Percentiles rank a stretch among this genome's conserved stretches.
phyloP scores from a whole-genome alignment of 2,888 invertebrate species.

The Heliothis peltigera region DNA sequence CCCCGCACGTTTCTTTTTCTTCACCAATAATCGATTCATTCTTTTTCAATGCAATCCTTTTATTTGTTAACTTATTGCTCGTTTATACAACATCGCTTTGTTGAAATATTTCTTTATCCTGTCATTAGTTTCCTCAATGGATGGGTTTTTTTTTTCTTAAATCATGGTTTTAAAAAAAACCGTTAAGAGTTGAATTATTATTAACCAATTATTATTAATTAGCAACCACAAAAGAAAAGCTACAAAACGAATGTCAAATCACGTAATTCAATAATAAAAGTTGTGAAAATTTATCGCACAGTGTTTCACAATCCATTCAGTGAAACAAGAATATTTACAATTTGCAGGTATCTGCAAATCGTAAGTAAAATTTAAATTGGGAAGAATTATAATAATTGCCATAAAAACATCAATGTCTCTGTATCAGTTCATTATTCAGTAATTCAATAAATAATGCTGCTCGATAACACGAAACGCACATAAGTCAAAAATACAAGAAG shows the following conservation, averaged over 20 bases:
- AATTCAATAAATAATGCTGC: slow-evolving; percentile 72
- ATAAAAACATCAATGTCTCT: slow-evolving; percentile 60
- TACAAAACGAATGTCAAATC: no score
- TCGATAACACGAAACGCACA: slow-evolving; percentile 76
- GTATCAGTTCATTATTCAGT: slow-evolving; percentile 72
- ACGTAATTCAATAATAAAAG: no score
- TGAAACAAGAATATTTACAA: not conserved
- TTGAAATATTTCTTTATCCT: slow-evolving; percentile 43
- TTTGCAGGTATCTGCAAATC: no score
- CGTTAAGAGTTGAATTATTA: not conserved
- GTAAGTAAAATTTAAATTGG: no score
- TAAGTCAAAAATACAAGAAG: slow-evolving; percentile 87
- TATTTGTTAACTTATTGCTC: slow-evolving; percentile 70
- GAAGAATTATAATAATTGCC: slow-evolving; percentile 20
- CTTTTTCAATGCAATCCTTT: slow-evolving; percentile 81
- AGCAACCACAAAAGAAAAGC: no score
- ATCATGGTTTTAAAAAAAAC: not conserved
- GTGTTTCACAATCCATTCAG: not conserved
- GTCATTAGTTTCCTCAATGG: slow-evolving; percentile 45
- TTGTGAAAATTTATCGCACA: not conserved
- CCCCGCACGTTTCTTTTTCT: slow-evolving; percentile 76
- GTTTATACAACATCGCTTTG: slow-evolving; percentile 52
- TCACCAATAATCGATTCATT: slow-evolving; percentile 86
- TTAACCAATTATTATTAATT: no score
- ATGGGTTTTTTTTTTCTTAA: slow-evolving; percentile 9